phyloP scores from a whole-genome alignment of 2,888 invertebrate genomes.

The Smittia aterrima region DNA sequence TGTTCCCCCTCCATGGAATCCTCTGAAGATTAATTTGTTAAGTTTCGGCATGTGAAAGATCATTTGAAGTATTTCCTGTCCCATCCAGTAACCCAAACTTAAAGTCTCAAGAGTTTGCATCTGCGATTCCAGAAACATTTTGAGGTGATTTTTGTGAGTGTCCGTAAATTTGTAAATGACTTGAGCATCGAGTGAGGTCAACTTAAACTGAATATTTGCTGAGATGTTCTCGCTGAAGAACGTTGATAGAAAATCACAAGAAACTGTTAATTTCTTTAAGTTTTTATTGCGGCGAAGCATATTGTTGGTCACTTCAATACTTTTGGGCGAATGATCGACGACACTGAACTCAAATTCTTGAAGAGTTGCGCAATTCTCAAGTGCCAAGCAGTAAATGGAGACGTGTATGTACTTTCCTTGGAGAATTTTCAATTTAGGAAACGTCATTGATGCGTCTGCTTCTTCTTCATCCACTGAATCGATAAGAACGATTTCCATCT shows the following conservation, averaged over 20 bases:
- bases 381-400: too few relatives aligned
- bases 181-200: not conserved
- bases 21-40: not conserved
- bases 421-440: too few relatives aligned
- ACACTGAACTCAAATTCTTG: too few relatives aligned
- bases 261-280: not conserved
- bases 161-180: not conserved
- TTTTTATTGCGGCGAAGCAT: not conserved
- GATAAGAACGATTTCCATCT: not conserved
- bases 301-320: not conserved
- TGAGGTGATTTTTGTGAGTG: not conserved
- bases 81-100: not conserved
- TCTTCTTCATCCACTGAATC: not conserved
- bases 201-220: not conserved
- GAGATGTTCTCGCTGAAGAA: not conserved
- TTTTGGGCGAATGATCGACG: too few relatives aligned
- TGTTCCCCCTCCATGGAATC: not conserved
- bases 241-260: not conserved
- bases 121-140: not conserved
- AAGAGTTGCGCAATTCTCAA: too few relatives aligned
- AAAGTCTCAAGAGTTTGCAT: not conserved
- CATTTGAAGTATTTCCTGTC: not conserved
- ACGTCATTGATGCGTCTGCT: not conserved
- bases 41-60: not conserved
- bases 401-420: too few relatives aligned